Conservation (phyloP, 2,113 vertebrate species). For the Oceanites oceanicus region DNA sequence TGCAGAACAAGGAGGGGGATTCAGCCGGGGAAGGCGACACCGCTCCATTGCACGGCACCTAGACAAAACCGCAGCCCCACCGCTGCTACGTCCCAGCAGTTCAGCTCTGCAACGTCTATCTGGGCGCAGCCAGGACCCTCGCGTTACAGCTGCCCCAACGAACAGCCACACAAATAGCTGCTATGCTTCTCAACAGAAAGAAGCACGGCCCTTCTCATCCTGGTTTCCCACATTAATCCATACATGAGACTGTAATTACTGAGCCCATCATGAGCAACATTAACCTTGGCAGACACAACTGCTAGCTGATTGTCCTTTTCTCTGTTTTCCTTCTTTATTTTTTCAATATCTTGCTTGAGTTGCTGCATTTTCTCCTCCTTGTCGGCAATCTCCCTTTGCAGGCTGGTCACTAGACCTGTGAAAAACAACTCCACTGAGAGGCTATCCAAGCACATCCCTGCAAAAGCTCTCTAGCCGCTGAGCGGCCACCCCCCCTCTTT, state of each 20-base stretch:
- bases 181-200: not conserved
- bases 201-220: not conserved
- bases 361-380: constrained; percentile 72
- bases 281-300: constrained; percentile 69
- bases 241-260: fast-evolving
- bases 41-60: too few species aligned
- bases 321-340: constrained; percentile 61
- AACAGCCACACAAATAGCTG: too few species aligned
- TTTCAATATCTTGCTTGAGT: constrained; percentile 64
- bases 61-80: fast-evolving
- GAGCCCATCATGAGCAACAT: not conserved
- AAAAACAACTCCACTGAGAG: not conserved
- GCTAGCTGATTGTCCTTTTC: constrained; percentile 75
- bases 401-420: constrained; percentile 71
- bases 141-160: fast-evolving
- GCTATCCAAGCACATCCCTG: fast-evolving
- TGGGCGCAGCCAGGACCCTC: not conserved
- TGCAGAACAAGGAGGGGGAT: not conserved
- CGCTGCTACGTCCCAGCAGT: not conserved
- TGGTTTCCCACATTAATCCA: not conserved
- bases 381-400: constrained; percentile 70
- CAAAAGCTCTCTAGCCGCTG: not conserved
- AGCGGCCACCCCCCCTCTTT: not conserved
- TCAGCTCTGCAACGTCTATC: not conserved
- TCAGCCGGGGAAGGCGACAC: not conserved